Evolutionary conservation across 2,888 invertebrate genomes (phyloP).

Genomic region (Ormyrus rosae): DNA sequence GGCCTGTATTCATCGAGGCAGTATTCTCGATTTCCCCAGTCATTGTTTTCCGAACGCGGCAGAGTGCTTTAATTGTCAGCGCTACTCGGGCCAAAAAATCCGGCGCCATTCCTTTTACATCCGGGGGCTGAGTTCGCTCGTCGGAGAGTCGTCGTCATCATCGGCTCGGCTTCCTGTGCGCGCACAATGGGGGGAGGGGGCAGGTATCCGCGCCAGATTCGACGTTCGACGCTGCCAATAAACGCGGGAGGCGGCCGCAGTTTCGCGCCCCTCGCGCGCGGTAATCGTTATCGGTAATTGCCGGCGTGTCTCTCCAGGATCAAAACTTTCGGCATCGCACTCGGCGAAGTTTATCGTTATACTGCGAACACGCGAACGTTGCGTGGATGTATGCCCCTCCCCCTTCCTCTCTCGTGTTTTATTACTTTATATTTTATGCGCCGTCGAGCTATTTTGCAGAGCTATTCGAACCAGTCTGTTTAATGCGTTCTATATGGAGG

Average conservation of each 20-base stretch:
- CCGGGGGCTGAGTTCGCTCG: neutral
- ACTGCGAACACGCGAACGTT: neutral
- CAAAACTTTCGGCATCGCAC: constrained; percentile 20
- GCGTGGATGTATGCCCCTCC: neutral
- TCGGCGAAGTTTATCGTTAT: constrained; percentile 38
- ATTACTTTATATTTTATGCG: constrained; percentile 40
- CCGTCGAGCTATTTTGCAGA: neutral
- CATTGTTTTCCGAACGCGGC: too few species aligned
- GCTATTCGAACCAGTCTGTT: neutral
- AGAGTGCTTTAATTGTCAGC: neutral
- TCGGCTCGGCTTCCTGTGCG: neutral
- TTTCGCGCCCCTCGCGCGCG: constrained; percentile 11
- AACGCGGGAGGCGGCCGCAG: constrained; percentile 8
- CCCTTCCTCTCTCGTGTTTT: neutral
- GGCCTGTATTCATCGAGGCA: too few species aligned
- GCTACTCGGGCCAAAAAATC: neutral
- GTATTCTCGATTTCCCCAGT: too few species aligned
- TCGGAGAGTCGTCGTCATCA: neutral
- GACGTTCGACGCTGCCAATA: constrained; percentile 34
- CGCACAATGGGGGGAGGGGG: constrained; percentile 11
- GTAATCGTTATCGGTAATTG: constrained; percentile 54
- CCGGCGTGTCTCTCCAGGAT: constrained; percentile 13
- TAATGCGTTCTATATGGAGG: neutral
- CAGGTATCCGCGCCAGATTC: neutral
- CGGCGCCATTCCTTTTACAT: neutral